phyloP scores from a whole-genome alignment of 1,140 invertebrate species.

The Lepidurus arcticus region DNA sequence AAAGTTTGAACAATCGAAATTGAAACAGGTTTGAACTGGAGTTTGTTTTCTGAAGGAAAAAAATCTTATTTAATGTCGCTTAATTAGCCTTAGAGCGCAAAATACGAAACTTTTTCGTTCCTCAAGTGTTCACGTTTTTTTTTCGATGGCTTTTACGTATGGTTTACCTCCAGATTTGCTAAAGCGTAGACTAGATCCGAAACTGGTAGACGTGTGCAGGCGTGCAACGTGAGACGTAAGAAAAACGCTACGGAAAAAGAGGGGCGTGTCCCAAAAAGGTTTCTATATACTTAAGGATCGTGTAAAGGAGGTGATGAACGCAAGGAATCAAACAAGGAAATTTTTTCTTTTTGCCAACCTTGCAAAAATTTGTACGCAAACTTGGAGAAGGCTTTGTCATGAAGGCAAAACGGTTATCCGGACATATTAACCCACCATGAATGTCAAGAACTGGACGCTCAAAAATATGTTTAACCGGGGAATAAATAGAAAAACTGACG shows the following conservation, averaged over 20 bases:
- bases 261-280: neutral
- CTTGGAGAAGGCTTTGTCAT: constrained; percentile 21
- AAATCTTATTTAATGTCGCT: neutral
- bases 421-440: constrained; percentile 19
- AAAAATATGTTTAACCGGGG: neutral
- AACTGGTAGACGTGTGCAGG: constrained; percentile 17
- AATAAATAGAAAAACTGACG: neutral
- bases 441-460: constrained; percentile 21
- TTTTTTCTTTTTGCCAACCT: constrained; percentile 11
- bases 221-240: constrained; percentile 5
- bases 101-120: neutral
- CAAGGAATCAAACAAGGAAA: neutral
- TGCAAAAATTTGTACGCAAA: constrained; percentile 22
- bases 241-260: neutral
- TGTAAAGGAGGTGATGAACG: neutral
- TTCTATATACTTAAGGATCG: neutral
- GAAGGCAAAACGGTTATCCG: constrained; percentile 21
- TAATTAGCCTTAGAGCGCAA: neutral
- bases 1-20: no score
- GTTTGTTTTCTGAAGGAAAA: neutral
- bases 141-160: constrained; percentile 19
- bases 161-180: constrained; percentile 14
- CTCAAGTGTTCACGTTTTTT: neutral
- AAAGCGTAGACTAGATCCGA: constrained; percentile 19
- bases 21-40: neutral